Base-by-base conservation (phyloP, 2,113 vertebrate species). In the Ciconia stormi region DNA sequence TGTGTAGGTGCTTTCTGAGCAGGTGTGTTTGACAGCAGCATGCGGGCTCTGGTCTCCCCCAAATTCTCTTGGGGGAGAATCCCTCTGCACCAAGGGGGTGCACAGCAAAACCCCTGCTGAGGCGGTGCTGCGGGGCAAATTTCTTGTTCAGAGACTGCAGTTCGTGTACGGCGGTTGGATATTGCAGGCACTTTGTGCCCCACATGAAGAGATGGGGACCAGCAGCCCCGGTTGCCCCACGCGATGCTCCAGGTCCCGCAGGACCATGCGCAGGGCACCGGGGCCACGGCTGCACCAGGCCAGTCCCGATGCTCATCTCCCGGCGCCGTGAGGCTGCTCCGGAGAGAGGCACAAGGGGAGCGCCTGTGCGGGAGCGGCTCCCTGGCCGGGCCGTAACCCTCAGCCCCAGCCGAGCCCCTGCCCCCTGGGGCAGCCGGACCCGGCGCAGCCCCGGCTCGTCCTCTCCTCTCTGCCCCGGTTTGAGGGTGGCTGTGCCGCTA, bases 261-360 rank as follows among this genome's bases (percentile, higher is more conserved):
- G 52, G 15, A 0, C 47, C 11, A 0, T 0, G 13, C 71, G 7
- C 0, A 7, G 42, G 32, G 53, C n/a, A 11, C 34, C n/a, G 6
- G 56, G 27, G 10, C 22, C 16, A 0, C 10, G 11, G 23, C 32
- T 3, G 32, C 55, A 7, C 11, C 2, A 14, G 9, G 8, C 34
- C 40, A 2, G 2, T 62, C 58, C 49, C 15, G 11, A 0, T 2
- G 6, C 13, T 46, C 38, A 2, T 20, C 50, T 21, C 52, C 30
- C 52, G 2, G 3, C 3, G 3, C 18, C 1, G 4, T 2, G 8
- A 5, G 22, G 26, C 56, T 21, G 32, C 44, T 86, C 55, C 10
- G 17, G 22, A 1, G 14, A 2, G 61, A 26, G 32, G 25, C 49
- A 38, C 38, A 38, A 8, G 38, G 2, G 88, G 34, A 71, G 52